These are phyloP conservation scores for Leptura quadrifasciata DNA, from an alignment of 2,888 invertebrate species.

Conservation along the genomic window DNA sequence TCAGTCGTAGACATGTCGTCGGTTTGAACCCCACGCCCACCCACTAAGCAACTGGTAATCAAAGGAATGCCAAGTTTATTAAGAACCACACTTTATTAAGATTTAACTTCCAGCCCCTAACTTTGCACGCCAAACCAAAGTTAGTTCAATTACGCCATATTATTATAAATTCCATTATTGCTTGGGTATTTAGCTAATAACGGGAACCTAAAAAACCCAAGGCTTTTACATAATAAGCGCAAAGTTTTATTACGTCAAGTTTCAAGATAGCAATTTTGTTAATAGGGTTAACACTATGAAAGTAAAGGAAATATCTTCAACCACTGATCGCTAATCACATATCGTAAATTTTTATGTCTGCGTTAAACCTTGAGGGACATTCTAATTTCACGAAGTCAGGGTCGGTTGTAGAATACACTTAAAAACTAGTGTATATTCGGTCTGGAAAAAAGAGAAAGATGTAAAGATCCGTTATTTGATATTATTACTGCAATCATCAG, in stretches of 20 bases:
- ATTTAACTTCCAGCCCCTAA: slow-evolving; percentile 52
- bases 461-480: no score
- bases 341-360: not conserved
- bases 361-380: not conserved
- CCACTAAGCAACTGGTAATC: slow-evolving; percentile 54
- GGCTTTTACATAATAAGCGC: not conserved
- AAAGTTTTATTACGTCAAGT: slow-evolving; percentile 5
- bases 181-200: slow-evolving; percentile 50
- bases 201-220: slow-evolving; percentile 44
- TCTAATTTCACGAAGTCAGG: no score
- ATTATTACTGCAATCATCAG: no score
- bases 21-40: slow-evolving; percentile 35
- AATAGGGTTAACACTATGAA: not conserved
- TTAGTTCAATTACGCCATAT: slow-evolving; percentile 54
- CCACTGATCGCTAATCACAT: not conserved
- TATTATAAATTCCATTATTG: slow-evolving; percentile 56
- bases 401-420: no score
- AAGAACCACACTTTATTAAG: slow-evolving; percentile 56
- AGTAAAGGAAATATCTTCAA: not conserved
- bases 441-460: no score
- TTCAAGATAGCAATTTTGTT: slow-evolving; percentile 2
- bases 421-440: no score
- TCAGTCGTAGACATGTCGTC: slow-evolving; percentile 39
- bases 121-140: slow-evolving; percentile 50
- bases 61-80: slow-evolving; percentile 55